Evolutionary conservation across 2,888 invertebrate genomes (phyloP).

Genomic region (Tachina grossa): DNA sequence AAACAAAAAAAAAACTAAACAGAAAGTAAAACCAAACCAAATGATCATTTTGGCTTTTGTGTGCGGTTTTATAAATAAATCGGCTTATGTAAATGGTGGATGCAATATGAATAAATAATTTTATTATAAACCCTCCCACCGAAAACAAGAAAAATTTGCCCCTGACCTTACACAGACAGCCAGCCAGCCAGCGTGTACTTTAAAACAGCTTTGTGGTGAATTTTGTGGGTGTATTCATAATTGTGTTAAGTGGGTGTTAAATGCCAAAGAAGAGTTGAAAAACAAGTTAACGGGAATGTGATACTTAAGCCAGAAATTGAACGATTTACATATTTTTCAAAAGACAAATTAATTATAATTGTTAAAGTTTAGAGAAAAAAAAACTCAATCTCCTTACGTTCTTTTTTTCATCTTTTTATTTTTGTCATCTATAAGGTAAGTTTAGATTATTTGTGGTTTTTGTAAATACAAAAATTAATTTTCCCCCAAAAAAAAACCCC

Average conservation of each 20-base stretch:
- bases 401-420: not conserved
- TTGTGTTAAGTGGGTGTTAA: conserved; percentile 70
- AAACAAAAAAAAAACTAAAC: conserved; percentile 13
- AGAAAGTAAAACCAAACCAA: conserved; percentile 66
- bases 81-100: conserved; percentile 64
- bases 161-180: not conserved
- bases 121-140: conserved; percentile 37
- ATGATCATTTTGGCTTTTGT: conserved; percentile 71
- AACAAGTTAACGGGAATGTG: not conserved
- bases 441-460: conserved; percentile 24
- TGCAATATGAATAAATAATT: conserved; percentile 69
- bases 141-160: not conserved
- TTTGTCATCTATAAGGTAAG: not conserved
- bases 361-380: conserved; percentile 14
- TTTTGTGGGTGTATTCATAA: conserved; percentile 73
- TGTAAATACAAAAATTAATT: conserved; percentile 56
- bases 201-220: conserved; percentile 64
- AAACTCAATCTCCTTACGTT: not conserved
- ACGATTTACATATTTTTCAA: conserved; percentile 35
- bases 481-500: conserved; percentile 1
- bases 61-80: conserved; percentile 70
- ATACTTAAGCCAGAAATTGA: conserved; percentile 24
- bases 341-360: conserved; percentile 68
- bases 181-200: conserved; percentile 6
- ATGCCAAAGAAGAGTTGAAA: conserved; percentile 30